Percentiles rank a stretch among this genome's conserved stretches.
Conservation (phyloP, 92 coral and sea anemone genomes). For the Bergia sp. region DNA sequence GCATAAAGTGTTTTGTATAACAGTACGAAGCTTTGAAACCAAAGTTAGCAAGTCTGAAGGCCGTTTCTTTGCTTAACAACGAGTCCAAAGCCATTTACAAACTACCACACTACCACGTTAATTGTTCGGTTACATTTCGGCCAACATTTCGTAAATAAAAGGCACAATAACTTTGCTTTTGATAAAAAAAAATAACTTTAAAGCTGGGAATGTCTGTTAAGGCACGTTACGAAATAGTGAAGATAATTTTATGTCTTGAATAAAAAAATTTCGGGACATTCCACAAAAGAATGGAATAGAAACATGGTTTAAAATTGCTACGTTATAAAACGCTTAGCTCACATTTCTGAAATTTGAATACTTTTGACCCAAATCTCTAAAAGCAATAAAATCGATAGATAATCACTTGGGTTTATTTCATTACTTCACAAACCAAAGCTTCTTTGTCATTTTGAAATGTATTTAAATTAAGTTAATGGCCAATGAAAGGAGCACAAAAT, state of each 20-base stretch:
- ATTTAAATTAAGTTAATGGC: conserved; percentile 19
- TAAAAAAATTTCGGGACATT: background rate
- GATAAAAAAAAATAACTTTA: background rate
- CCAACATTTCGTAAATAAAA: background rate
- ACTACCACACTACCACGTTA: background rate
- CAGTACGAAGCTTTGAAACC: background rate
- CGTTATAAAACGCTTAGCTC: background rate
- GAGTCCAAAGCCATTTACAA: background rate
- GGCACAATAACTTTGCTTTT: background rate
- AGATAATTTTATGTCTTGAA: background rate
- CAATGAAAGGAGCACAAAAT: conserved; percentile 2
- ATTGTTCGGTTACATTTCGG: background rate
- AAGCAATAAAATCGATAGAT: conserved; percentile 8
- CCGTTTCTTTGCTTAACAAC: background rate
- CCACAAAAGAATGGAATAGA: background rate
- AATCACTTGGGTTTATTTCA: conserved; percentile 30
- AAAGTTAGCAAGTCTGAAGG: background rate
- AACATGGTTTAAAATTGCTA: background rate
- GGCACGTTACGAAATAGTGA: background rate
- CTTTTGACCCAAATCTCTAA: conserved; percentile 6
- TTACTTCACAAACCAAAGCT: conserved; percentile 33
- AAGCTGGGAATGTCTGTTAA: background rate
- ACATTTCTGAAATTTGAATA: background rate
- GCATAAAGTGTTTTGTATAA: background rate
- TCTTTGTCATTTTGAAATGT: conserved; percentile 29